Base-by-base conservation (phyloP, 1,140 invertebrate genomes). In the Drosophila tani region DNA sequence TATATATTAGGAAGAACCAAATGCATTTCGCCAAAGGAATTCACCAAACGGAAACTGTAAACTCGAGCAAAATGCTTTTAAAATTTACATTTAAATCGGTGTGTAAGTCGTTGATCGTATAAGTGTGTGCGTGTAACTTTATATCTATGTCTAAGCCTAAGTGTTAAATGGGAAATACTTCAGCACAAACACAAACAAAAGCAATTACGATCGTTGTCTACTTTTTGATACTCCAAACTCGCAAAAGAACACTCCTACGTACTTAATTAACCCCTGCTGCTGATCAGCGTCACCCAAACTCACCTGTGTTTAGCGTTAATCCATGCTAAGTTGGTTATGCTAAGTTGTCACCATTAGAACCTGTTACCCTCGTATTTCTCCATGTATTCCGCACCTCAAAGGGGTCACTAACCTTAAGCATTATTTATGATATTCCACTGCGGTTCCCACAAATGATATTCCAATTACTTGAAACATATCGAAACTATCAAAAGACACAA, bases 11-110 rank as follows among this genome's bases (percentile, higher is more conserved):
- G 73, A 76, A 68, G 38, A 66, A 78, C 65, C 53, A 79, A 90
- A 75, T 84, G 85, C 84, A 87, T 87, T 87, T 87, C 65, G 83
- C 68, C 81, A 88, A 87, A 86, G 71, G 84, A 88, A 87, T 81
- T 87, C 65, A 75, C 65, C 67, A 53, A 74, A 58, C 40, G 29
- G 64, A 75, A 74, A 82, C 73, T 69, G 75, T 82, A 69, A 79
- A 82, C 63, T 60, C 50, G 51, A 88, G 68, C 77, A 75, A 75
- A 71, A 75, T 79, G 84, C 84, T 85, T 78, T 73, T 69, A 29
- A 29, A 32, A 8, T 8, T 32, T 9, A 2, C 8, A 17, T 55
- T 55, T 55, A 40, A 55, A 73, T 62, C 27, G 58, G 63, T 79
- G 49, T 84, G 53, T 75, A 58, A 60, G 50, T 82, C 64, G 58